Percentiles rank a stretch among this genome's conserved stretches.
Conservation (phyloP, 2,888 invertebrate genomes). For the Xestia sexstrigata region DNA sequence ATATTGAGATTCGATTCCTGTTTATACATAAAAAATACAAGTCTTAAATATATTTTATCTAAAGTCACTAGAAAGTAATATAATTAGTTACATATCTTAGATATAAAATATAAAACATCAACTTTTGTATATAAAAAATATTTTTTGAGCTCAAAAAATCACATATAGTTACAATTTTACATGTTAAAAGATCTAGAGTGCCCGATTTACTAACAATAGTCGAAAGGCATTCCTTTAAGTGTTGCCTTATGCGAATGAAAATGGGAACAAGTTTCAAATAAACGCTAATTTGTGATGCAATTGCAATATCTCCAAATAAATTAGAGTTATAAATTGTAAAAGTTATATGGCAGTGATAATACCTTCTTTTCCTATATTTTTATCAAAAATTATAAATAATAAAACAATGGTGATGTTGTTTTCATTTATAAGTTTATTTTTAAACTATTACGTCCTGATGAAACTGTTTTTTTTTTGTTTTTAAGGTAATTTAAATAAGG, state of each 20-base stretch:
- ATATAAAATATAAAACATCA: constrained; percentile 24
- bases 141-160: constrained; percentile 57
- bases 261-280: constrained; percentile 1
- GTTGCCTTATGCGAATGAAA: neutral
- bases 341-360: constrained; percentile 46
- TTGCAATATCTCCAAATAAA: constrained; percentile 24
- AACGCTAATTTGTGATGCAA: constrained; percentile 39
- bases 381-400: neutral
- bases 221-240: neutral
- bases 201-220: neutral
- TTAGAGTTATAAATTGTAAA: constrained; percentile 3
- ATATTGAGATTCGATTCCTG: constrained; percentile 34
- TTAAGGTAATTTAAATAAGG: no score
- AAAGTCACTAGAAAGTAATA: neutral
- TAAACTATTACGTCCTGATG: neutral
- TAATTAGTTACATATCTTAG: neutral
- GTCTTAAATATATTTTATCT: neutral
- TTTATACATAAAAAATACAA: neutral
- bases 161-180: constrained; percentile 38
- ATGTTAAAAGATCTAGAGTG: neutral
- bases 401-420: neutral
- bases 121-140: constrained; percentile 33
- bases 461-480: neutral
- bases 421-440: neutral
- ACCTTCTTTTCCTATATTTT: constrained; percentile 4